Conservation (phyloP, 1,140 invertebrate genomes). For the Tigriopus japonicus region DNA sequence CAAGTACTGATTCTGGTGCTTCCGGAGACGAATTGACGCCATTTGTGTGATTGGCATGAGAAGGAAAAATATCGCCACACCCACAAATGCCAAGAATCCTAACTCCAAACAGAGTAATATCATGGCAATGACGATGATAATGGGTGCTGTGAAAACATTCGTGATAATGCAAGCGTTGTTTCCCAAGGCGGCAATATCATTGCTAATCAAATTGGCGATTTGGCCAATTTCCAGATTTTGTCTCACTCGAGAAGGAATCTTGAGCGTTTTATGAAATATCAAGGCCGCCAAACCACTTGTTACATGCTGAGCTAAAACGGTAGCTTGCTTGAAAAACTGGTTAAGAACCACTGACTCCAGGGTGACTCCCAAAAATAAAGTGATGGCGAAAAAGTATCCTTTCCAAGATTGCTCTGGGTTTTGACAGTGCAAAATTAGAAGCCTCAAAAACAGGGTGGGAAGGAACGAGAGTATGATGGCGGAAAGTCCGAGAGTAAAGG, state of each 20-base stretch:
- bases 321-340: too few species aligned
- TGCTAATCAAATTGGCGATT: conserved; percentile 37
- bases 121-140: conserved; percentile 25
- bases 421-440: too few species aligned
- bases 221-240: conserved; percentile 33
- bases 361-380: too few species aligned
- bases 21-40: conserved; percentile 25
- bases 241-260: conserved; percentile 24
- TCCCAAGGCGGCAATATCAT: conserved; percentile 28
- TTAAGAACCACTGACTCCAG: too few species aligned
- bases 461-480: too few species aligned
- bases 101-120: conserved; percentile 28
- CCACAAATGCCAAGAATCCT: conserved; percentile 30
- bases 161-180: conserved; percentile 13
- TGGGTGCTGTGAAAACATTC: conserved; percentile 22
- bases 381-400: too few species aligned
- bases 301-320: too few species aligned
- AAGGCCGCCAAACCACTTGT: too few species aligned
- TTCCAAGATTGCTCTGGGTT: too few species aligned
- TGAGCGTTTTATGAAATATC: conserved; percentile 22
- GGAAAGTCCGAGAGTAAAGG: too few species aligned
- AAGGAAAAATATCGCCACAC: conserved; percentile 28
- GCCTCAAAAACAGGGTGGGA: too few species aligned
- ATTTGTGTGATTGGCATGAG: conserved; percentile 29
- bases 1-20: conserved; percentile 25